Base-by-base conservation (phyloP, 2,113 vertebrate species). In the Mirounga angustirostris region DNA sequence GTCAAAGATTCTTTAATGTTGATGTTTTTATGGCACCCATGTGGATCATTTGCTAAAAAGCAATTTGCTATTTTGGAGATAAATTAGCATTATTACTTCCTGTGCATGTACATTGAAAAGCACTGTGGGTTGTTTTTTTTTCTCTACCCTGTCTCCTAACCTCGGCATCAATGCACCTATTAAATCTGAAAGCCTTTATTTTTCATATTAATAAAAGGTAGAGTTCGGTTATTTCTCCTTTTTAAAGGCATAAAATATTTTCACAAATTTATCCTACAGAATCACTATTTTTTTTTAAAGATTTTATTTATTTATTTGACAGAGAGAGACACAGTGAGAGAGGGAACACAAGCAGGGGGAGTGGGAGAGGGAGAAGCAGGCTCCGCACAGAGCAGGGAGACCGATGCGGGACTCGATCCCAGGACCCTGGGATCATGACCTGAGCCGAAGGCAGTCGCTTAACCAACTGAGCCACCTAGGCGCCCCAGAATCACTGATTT, bases 21-120 rank as follows among this genome's bases (percentile, higher is more conserved):
- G 91, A 98, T 98, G 74, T 97, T 98, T 99, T 99, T 98, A 98
- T 98, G 98, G 92, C 36, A 97, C 98, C 93, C 98, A 95, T 80
- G 92, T 98, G 98, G 61, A 83, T 96, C 88, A 96, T 98, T 98
- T 98, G 52, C 97, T 98, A 91, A 98, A 98, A 98, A 98, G 91
- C 86, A 98, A 98, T 98, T 98, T 98, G 97, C 97, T 98, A 63
- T 93, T 98, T 98, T 97, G 30, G 76, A 98, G 95, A 98, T 98
- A 98, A 99, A 98, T 98, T 98, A 98, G 74, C 90, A 97, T 97
- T 98, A 98, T 98, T 98, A 97, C 94, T 98, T 91, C 92, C 96
- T 97, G 30, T 97, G 97, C 24, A 8, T 94, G 50, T 95, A 97
- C 67, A 85, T 14, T 85, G 50, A 50, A 96, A 97, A 98, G 95